These are phyloP conservation scores for Bubo blakistoni DNA, from an alignment of 2,113 vertebrate species.

Conservation along the genomic window DNA sequence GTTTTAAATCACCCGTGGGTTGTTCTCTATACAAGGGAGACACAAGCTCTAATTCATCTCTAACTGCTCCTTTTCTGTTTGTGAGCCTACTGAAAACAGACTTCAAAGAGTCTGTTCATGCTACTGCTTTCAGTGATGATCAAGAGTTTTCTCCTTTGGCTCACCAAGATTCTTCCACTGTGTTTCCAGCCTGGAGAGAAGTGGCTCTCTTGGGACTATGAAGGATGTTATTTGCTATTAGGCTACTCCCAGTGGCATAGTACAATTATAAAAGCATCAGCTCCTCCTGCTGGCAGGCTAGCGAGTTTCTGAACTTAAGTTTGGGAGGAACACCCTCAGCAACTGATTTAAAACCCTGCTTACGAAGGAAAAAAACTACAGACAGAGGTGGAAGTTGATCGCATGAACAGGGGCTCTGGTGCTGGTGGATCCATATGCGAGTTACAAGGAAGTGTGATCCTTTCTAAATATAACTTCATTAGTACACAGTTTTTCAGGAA, in stretches of 20 bases:
- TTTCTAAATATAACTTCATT: neutral
- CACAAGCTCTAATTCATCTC: neutral
- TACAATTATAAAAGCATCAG: neutral
- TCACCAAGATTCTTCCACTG: neutral
- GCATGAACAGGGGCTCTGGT: neutral
- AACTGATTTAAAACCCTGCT: neutral
- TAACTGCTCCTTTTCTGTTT: neutral
- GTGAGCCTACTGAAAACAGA: neutral
- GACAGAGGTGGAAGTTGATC: neutral
- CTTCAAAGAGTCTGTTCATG: neutral
- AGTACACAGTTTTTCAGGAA: neutral
- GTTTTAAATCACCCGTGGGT: neutral
- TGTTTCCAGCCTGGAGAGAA: neutral
- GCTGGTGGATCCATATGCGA: neutral
- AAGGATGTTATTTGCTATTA: neutral
- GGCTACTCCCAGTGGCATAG: neutral
- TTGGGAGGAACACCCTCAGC: neutral
- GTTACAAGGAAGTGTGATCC: neutral
- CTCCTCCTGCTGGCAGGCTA: constrained; percentile 54
- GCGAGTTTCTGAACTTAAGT: neutral
- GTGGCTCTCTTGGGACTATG: neutral
- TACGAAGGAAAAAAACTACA: neutral
- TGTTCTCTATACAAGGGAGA: neutral
- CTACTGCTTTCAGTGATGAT: neutral
- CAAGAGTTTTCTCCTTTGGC: neutral